Evolutionary conservation across 2,797 vertebrate species (phyloP).

Genomic region (Mycteria americana): DNA sequence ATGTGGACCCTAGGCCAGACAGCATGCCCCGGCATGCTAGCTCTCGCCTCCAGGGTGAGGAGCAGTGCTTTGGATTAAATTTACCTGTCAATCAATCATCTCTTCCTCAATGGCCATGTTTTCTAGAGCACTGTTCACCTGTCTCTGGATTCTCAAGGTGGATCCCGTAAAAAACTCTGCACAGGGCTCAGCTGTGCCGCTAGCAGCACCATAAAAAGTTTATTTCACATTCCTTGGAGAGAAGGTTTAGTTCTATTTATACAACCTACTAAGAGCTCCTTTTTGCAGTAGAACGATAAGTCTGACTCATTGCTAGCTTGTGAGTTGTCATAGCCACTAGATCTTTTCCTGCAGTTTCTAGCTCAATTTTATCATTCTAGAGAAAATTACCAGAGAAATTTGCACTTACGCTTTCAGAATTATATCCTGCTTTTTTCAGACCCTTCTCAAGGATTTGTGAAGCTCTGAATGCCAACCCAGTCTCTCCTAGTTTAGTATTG

Average conservation of each 20-base stretch:
- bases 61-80: neutral
- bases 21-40: rapidly evolving
- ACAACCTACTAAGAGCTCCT: neutral
- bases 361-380: neutral
- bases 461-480: neutral
- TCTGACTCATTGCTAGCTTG: constrained; percentile 36
- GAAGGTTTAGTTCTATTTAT: constrained; percentile 29
- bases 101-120: neutral
- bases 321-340: constrained; percentile 32
- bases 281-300: neutral
- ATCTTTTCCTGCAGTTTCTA: constrained; percentile 3
- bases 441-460: rapidly evolving
- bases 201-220: neutral
- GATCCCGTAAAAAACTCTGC: neutral
- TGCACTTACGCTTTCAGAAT: neutral
- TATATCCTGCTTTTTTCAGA: neutral
- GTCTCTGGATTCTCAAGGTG: neutral
- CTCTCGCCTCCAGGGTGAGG: neutral
- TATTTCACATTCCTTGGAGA: neutral
- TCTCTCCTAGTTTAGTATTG: neutral
- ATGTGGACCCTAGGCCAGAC: rapidly evolving
- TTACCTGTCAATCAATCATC: neutral
- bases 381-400: neutral
- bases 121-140: neutral
- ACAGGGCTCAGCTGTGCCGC: neutral